Conservation (phyloP, 2,888 invertebrate species). For the Patella depressa region DNA sequence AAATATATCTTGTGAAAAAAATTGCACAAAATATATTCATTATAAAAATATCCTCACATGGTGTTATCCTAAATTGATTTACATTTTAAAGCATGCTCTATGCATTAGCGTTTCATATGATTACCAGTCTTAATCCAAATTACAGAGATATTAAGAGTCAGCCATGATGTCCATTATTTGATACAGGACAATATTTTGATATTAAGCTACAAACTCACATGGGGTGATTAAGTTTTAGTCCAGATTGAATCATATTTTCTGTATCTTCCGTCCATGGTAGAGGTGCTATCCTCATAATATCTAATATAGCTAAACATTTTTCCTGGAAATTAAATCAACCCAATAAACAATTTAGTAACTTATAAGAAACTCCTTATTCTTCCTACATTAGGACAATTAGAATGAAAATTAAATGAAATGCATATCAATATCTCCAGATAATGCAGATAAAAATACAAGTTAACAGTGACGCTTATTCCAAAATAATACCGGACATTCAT, state of each 20-base stretch:
- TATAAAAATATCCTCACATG: background rate
- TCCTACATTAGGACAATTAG: background rate
- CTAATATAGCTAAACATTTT: conserved; percentile 59
- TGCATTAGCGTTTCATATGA: too few species aligned
- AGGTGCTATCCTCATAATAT: conserved; percentile 58
- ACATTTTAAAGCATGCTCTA: too few species aligned
- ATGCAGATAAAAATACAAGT: too few species aligned
- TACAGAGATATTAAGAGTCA: too few species aligned
- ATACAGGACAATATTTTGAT: too few species aligned
- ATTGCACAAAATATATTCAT: background rate
- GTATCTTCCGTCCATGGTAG: conserved; percentile 61
- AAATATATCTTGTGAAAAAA: background rate
- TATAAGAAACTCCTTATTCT: background rate
- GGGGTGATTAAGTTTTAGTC: conserved; percentile 53
- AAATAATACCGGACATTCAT: too few species aligned
- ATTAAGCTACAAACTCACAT: conserved; percentile 39
- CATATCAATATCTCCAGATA: too few species aligned
- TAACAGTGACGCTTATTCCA: too few species aligned
- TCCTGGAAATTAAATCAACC: conserved; percentile 44
- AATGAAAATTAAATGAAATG: background rate
- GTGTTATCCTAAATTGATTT: too few species aligned
- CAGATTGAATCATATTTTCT: conserved; percentile 53
- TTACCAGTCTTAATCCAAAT: too few species aligned
- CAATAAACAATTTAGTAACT: background rate
- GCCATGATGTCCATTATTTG: too few species aligned